Conservation (phyloP, 2,888 invertebrate genomes). For the Muscina levida region DNA sequence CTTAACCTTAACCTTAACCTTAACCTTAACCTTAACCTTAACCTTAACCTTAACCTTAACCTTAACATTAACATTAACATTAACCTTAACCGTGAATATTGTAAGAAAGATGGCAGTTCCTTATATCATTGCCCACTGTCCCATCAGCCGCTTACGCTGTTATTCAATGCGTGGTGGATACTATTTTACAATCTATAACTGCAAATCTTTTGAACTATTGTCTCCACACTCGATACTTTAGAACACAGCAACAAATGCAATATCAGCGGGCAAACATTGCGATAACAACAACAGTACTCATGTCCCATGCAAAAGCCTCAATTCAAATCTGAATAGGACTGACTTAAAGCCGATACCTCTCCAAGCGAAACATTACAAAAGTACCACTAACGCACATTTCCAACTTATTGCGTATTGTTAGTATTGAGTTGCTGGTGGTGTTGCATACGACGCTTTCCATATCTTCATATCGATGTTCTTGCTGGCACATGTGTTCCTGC, state of each 20-base stretch:
- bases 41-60: too few species aligned
- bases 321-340: conserved; percentile 41
- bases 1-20: too few species aligned
- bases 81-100: too few species aligned
- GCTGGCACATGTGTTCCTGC: conserved; percentile 2
- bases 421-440: conserved; percentile 17
- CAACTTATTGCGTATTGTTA: conserved; percentile 60
- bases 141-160: conserved; percentile 15
- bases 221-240: conserved; percentile 58
- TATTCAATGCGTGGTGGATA: conserved; percentile 59
- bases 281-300: conserved; percentile 35
- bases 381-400: conserved; percentile 43
- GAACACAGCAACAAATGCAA: conserved; percentile 20
- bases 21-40: too few species aligned
- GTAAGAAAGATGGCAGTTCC: too few species aligned
- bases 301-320: conserved; percentile 36
- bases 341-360: conserved; percentile 73
- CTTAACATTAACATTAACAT: too few species aligned
- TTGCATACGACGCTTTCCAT: conserved; percentile 5
- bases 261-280: conserved; percentile 29
- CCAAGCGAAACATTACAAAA: conserved; percentile 66
- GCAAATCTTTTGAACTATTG: conserved; percentile 63
- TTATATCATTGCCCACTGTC: too few species aligned
- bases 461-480: conserved; percentile 4
- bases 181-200: conserved; percentile 65